These are phyloP conservation scores for Montipora capricornis DNA, from an alignment of 64 coral and sea anemone species.

Conservation along the genomic window DNA sequence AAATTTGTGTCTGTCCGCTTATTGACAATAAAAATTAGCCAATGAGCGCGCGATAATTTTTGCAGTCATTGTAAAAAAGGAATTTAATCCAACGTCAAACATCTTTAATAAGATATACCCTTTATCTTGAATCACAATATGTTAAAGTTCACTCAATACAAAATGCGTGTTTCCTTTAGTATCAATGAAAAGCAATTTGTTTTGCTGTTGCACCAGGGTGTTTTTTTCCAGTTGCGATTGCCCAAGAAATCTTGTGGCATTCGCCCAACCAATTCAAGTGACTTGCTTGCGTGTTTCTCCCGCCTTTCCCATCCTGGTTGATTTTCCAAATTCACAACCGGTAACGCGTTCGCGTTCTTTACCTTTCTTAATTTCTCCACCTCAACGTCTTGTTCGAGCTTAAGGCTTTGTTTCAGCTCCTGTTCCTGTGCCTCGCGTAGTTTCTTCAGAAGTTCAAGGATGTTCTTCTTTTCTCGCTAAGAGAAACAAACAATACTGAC, in stretches of 20 bases:
- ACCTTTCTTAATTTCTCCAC: conserved; percentile 95
- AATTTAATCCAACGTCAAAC: too few relatives aligned
- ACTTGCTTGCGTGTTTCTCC: not conserved
- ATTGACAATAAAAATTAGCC: too few relatives aligned
- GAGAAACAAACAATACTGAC: not conserved
- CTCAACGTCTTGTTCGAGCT: conserved; percentile 93
- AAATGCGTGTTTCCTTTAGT: not conserved
- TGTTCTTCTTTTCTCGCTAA: conserved; percentile 74
- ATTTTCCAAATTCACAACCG: too few relatives aligned
- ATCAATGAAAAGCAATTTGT: too few relatives aligned
- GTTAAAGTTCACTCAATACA: too few relatives aligned
- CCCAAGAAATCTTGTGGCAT: not conserved
- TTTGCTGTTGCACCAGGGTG: too few relatives aligned
- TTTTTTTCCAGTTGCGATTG: not conserved
- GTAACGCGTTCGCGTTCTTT: not conserved
- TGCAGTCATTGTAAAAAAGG: too few relatives aligned
- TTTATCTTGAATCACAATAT: too few relatives aligned
- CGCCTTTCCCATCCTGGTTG: too few relatives aligned
- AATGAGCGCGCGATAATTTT: too few relatives aligned
- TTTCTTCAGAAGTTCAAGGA: conserved; percentile 77
- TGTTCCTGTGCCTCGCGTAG: conserved; percentile 78
- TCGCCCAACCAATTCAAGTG: not conserved
- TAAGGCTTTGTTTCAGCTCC: conserved; percentile 74
- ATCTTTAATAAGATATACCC: too few relatives aligned
- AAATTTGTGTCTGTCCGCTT: too few relatives aligned